Conservation (phyloP, 1,140 invertebrate species). For the Caenorhabditis inopinata region DNA sequence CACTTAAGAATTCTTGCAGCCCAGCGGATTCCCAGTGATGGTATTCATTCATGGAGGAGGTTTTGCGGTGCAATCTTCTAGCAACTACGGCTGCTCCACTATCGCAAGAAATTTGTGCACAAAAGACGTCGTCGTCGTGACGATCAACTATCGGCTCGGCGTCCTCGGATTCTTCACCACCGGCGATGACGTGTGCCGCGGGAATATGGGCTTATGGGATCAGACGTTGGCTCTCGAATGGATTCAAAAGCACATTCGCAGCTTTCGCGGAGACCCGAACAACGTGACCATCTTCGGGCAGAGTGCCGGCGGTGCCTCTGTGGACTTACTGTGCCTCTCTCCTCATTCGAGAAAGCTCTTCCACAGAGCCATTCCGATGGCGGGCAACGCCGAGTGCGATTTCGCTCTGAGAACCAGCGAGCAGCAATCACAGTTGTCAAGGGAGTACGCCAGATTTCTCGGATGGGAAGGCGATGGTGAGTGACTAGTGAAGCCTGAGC, state of each 20-base stretch:
- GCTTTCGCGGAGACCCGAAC: constrained; percentile 71
- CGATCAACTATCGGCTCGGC: constrained; percentile 58
- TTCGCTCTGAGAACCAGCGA: neutral
- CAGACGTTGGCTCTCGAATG: constrained; percentile 65
- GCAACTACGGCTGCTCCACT: constrained; percentile 80
- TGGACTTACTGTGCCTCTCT: constrained; percentile 42
- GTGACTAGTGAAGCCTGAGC: neutral
- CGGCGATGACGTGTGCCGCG: constrained; percentile 60
- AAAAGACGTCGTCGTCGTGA: constrained; percentile 57
- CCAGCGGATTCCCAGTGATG: constrained; percentile 77
- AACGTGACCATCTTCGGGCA: constrained; percentile 66
- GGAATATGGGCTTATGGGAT: constrained; percentile 68
- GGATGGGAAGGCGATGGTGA: constrained; percentile 4
- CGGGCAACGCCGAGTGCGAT: constrained; percentile 11
- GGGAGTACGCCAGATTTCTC: neutral
- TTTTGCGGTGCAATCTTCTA: constrained; percentile 87
- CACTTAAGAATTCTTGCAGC: neutral
- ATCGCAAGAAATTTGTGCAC: constrained; percentile 50
- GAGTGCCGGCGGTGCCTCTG: constrained; percentile 56
- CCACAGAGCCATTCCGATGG: constrained; percentile 4
- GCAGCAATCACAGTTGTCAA: neutral
- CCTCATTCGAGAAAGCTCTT: constrained; percentile 35
- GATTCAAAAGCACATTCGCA: constrained; percentile 68
- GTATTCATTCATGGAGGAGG: constrained; percentile 94
- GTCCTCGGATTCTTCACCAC: constrained; percentile 66